Conservation (phyloP, 2,113 vertebrate species). For the Melanotaenia duboulayi region DNA sequence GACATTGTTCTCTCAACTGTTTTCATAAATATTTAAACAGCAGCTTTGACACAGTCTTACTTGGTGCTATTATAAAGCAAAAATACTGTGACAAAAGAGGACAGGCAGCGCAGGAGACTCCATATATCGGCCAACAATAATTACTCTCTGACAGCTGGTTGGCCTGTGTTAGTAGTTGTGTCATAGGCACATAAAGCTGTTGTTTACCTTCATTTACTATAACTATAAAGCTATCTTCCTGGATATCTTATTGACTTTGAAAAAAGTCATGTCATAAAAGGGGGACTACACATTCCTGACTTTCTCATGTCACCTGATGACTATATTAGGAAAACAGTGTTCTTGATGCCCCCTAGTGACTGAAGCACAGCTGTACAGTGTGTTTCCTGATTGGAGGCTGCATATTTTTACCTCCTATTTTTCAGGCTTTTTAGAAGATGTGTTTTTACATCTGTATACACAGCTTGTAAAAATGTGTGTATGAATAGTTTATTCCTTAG, state of each 20-base stretch:
- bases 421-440: neutral
- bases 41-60: slow-evolving; percentile 46
- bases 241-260: slow-evolving; percentile 27
- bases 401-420: neutral
- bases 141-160: slow-evolving; percentile 27
- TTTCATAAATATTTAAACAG: slow-evolving; percentile 74
- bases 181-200: neutral
- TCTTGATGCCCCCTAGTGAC: slow-evolving; percentile 61
- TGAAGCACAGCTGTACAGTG: neutral
- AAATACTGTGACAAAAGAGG: slow-evolving; percentile 47
- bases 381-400: neutral
- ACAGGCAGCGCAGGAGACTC: slow-evolving; percentile 18
- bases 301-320: slow-evolving; percentile 46
- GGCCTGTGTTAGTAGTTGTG: slow-evolving; percentile 1
- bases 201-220: neutral
- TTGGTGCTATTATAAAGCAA: slow-evolving; percentile 46
- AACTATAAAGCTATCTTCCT: neutral
- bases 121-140: slow-evolving; percentile 14
- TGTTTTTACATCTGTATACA: no score
- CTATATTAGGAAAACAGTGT: neutral
- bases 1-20: slow-evolving; percentile 70
- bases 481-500: no score
- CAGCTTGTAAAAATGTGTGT: no score
- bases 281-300: slow-evolving; percentile 53
- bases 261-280: slow-evolving; percentile 51